These are phyloP conservation scores for Lucilia cuprina DNA, from an alignment of 1,140 invertebrate genomes.

Conservation along the genomic window DNA sequence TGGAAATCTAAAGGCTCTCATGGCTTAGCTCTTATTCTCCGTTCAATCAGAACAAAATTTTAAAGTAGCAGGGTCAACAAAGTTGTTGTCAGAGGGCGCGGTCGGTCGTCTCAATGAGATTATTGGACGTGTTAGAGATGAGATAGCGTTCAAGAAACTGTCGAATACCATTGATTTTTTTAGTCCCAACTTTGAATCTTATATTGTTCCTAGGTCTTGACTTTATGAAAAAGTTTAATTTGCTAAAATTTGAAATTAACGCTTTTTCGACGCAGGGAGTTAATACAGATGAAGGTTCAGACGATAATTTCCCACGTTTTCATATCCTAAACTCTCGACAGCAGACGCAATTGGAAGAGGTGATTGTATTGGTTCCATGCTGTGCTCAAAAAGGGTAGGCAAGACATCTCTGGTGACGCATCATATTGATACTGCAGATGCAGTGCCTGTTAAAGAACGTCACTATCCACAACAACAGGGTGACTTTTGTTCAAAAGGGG, in stretches of 20 bases:
- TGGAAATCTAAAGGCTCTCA: no score
- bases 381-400: neutral
- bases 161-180: neutral
- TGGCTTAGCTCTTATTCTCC: no score
- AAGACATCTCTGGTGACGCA: neutral
- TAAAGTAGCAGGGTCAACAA: no score
- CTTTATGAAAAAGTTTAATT: neutral
- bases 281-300: neutral
- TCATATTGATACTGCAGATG: neutral
- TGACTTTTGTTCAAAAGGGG: no score
- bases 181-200: neutral
- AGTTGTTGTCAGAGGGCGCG: no score
- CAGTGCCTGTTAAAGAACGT: neutral
- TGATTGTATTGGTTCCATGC: neutral
- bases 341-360: neutral
- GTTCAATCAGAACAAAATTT: no score
- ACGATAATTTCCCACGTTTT: no score
- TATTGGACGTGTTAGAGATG: no score
- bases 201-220: neutral
- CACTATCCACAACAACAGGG: neutral
- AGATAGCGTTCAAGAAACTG: neutral
- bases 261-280: neutral
- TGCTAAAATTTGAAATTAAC: neutral
- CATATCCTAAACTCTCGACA: no score
- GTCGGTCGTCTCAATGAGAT: no score